Evolutionary conservation across 2,113 vertebrate species (phyloP), one percentile per base, ranked within the genome.

Genomic region (Oplegnathus fasciatus): DNA sequence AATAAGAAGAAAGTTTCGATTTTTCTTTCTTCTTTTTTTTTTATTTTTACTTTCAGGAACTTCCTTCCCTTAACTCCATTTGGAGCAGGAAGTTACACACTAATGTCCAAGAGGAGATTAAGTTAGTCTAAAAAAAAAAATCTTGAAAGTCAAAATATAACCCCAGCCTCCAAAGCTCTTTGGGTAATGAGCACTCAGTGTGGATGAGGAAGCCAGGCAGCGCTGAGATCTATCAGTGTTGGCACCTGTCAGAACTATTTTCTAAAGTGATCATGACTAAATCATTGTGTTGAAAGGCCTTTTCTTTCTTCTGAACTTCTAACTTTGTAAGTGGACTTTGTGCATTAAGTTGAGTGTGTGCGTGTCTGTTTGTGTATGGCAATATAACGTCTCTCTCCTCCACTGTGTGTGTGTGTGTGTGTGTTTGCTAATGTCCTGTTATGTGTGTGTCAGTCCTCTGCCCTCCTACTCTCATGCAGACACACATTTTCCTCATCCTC

Each of bases 121-220:
- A 75, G 73, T 77, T 78, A 32, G 46, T 76, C n/a, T 13, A 55
- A 57, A 72, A 55, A 65, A 83, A 69, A 46, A 62, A 37, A 68
- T 69, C 7, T 69, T 68, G 5, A 26, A 80, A 75, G 66, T 78
- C 62, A 82, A 58, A 85, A 30, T 50, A n/a, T 77, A 76, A 58
- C 34, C 71, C 30, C 54, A 42, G 50, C 52, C 55, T 85, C 34
- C 50, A 52, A 78, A 86, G 84, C 85, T 88, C 22, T 91, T 80
- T 90, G 80, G 55, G 34, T 89, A 90, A 90, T 91, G 91, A 93
- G 54, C 61, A 68, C 78, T 83, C 65, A 48, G 67, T 52, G 79
- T 81, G 76, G 66, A 86, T 52, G 70, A 50, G 70, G 81, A 28
- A 75, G 82, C 67, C 71, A 54, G 84, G 34, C 83, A 46, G 40